A percentile compares a stretch with the other conserved stretches of the same genome.
Conservation (phyloP, 2,797 vertebrate genomes). For the Ctenopoma multispine region DNA sequence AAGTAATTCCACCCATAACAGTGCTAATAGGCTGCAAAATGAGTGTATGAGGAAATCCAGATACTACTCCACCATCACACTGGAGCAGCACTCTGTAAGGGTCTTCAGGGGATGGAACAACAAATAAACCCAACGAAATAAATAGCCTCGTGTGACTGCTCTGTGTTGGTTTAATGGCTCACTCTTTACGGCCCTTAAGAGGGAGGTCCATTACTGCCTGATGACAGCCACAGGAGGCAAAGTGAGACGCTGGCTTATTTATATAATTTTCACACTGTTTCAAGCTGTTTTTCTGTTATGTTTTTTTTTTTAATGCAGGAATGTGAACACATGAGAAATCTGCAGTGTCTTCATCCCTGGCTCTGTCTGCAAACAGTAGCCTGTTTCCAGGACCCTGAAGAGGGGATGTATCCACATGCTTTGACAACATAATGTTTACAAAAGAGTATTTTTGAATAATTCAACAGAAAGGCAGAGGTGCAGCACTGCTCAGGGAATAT, state of each 20-base stretch:
- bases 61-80: conserved; percentile 3
- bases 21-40: conserved; percentile 14
- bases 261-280: conserved; percentile 14
- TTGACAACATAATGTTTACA: too few species aligned
- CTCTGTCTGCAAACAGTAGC: neutral
- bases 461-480: too few species aligned
- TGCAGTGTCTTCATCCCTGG: neutral
- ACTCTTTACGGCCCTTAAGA: conserved; percentile 24
- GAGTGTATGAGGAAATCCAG: conserved; percentile 17
- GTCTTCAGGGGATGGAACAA: conserved; percentile 52
- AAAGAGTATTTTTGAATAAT: too few species aligned
- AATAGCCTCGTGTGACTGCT: conserved; percentile 45
- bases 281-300: neutral
- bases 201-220: conserved; percentile 44
- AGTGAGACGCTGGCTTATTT: conserved; percentile 17
- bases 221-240: conserved; percentile 7
- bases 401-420: neutral
- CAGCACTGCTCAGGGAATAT: neutral
- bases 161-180: conserved; percentile 46
- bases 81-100: conserved; percentile 13
- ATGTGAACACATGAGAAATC: neutral
- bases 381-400: neutral
- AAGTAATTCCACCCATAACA: conserved; percentile 4
- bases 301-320: too few species aligned
- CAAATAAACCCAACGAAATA: conserved; percentile 60